Conservation (phyloP, 2,888 invertebrate species). For the Hypercompe scribonia region DNA sequence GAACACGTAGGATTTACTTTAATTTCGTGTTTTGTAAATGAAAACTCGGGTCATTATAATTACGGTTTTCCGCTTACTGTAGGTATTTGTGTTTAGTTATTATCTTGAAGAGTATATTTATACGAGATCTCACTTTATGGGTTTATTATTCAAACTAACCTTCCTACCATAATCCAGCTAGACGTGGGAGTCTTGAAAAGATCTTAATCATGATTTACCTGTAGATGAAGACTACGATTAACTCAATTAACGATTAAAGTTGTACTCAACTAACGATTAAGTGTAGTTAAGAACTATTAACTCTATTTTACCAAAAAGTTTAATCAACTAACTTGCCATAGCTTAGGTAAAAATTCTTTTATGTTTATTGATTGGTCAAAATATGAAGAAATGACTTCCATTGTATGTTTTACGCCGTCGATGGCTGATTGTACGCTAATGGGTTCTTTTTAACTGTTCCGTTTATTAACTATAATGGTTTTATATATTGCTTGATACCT, state of each 20-base stretch:
- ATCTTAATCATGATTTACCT: background rate
- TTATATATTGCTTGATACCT: conserved; percentile 19
- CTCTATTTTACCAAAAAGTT: background rate
- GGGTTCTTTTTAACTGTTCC: conserved; percentile 17
- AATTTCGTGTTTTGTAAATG: background rate
- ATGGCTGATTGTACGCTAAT: conserved; percentile 19
- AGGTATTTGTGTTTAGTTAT: background rate
- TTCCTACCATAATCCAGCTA: too few species aligned
- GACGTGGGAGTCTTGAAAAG: background rate
- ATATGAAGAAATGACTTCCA: conserved; percentile 17
- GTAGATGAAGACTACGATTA: background rate
- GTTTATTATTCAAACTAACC: too few species aligned
- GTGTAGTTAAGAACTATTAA: too few species aligned
- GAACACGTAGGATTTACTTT: background rate
- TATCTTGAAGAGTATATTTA: too few species aligned
- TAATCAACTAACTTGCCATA: background rate
- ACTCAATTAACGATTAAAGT: background rate
- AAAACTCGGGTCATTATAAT: background rate
- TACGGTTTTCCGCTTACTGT: background rate
- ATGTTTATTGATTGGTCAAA: background rate
- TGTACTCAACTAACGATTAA: background rate
- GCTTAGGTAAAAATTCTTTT: background rate
- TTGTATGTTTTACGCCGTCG: conserved; percentile 10
- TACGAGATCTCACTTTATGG: background rate
- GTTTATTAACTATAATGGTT: conserved; percentile 26